phyloP scores from a whole-genome alignment of 64 coral and sea anemone species.

The Montipora capricornis region DNA sequence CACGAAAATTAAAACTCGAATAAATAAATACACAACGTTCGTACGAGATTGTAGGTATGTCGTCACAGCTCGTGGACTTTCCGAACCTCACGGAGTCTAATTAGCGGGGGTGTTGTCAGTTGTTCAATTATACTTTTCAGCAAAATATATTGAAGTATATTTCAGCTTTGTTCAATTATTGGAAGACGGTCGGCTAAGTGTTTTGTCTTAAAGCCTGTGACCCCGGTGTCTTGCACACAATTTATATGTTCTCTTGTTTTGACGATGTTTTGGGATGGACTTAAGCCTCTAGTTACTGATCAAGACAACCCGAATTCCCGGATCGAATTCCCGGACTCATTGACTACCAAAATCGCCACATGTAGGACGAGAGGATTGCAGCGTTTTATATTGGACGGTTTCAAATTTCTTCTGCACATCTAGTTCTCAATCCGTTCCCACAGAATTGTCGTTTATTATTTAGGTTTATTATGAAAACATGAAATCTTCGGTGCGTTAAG shows the following conservation, averaged over 20 bases:
- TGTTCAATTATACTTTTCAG: not conserved
- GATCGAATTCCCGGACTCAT: no score
- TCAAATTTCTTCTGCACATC: no score
- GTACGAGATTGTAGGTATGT: not conserved
- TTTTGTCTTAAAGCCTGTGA: not conserved
- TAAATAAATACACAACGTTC: not conserved
- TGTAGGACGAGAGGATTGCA: no score
- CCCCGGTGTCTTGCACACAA: not conserved
- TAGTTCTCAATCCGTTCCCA: no score
- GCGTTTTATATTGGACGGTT: no score
- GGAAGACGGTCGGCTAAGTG: not conserved
- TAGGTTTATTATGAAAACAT: no score
- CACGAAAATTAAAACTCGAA: not conserved
- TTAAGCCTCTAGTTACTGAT: no score
- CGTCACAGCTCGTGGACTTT: conserved; percentile 8
- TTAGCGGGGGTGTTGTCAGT: not conserved
- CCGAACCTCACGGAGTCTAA: not conserved
- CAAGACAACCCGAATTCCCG: no score
- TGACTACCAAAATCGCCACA: no score
- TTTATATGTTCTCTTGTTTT: not conserved
- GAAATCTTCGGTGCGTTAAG: no score
- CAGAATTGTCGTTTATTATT: no score
- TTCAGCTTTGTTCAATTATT: not conserved
- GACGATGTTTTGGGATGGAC: not conserved
- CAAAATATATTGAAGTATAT: not conserved